Evolutionary conservation across 1,140 invertebrate genomes (phyloP).

Genomic region (Halictus rubicundus): DNA sequence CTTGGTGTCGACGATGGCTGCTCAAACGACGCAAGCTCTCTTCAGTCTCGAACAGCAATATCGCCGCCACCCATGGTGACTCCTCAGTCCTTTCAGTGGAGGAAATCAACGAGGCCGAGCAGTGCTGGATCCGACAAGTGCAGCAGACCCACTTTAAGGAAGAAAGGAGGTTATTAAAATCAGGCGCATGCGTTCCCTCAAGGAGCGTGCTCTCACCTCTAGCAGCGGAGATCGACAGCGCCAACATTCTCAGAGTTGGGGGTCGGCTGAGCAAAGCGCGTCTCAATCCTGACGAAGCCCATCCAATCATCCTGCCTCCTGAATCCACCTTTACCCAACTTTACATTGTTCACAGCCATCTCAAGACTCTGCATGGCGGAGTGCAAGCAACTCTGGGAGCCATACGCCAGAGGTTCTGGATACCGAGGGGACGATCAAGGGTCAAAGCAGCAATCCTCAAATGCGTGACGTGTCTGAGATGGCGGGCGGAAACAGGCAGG

Average conservation of each 20-base stretch:
- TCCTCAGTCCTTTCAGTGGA: too few species aligned
- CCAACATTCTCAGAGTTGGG: conserved; percentile 65
- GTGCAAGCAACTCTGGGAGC: conserved; percentile 21
- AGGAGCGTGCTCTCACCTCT: background rate
- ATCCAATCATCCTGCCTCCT: conserved; percentile 60
- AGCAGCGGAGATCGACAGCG: conserved; percentile 44
- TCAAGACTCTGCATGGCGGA: conserved; percentile 42
- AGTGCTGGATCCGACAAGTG: background rate
- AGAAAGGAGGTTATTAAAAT: background rate
- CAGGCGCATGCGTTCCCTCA: background rate
- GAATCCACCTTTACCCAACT: conserved; percentile 48
- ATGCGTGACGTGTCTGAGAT: background rate
- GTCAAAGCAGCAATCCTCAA: conserved; percentile 21
- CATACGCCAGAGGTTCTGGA: conserved; percentile 60
- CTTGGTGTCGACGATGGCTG: conserved; percentile 1
- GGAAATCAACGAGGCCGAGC: background rate
- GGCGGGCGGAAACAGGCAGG: conserved; percentile 8
- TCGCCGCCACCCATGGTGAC: too few species aligned
- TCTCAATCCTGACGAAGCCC: conserved; percentile 44
- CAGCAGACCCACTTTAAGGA: background rate
- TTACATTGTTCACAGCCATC: conserved; percentile 61
- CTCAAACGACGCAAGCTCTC: background rate
- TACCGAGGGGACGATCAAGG: conserved; percentile 37
- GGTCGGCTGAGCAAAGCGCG: conserved; percentile 54
- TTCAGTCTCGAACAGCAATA: too few species aligned